Evolutionary conservation across 1,140 invertebrate species (phyloP), one percentile per base, ranked within the genome.

Genomic region (Microplitis mediator): DNA sequence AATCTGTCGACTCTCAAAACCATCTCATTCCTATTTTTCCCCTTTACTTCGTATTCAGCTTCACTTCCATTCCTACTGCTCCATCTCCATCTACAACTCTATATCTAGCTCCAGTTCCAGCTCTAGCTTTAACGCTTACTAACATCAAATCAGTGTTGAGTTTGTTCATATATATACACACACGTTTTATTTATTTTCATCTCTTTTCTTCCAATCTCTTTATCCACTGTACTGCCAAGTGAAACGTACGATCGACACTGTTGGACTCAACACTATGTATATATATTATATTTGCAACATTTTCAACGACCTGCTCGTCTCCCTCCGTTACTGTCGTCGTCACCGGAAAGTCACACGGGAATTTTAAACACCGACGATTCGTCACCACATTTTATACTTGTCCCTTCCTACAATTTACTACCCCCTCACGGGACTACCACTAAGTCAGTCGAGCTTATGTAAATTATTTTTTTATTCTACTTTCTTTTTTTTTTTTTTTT

Each of bases 331-430:
- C 39, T 45, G 5, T 13, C 34, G 36, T 62, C 52, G 54, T 31
- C 63, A 77, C 78, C 71, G 74, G 69, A 69, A 77, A 80, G 74
- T 77, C 80, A 82, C 80, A 77, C 73, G 80, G 79, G 81, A 84
- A 83, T 83, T 84, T 84, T 82, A 84, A 83, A 83, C 80, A 80
- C 77, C 76, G 69, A 68, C 75, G 80, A 82, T 82, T 84, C 80
- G 80, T 79, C 80, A 73, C 74, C 75, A 65, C 16, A 3, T 54
- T 14, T 16, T 16, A n/a, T 54, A 13, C 52, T 54, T 11, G 13
- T 32, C n/a, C 8, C 9, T 14, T 8, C 52, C n/a, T n/a, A n/a
- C n/a, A n/a, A n/a, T n/a, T n/a, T n/a, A n/a, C n/a, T 45, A 14
- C 31, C n/a, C 34, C 13, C 32, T 13, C 39, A 23, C 23, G 23